Percentiles rank a stretch among this genome's conserved stretches.
These are phyloP conservation scores for Lacerta viridis DNA, from an alignment of 2,797 vertebrate species.

Conservation along the genomic window DNA sequence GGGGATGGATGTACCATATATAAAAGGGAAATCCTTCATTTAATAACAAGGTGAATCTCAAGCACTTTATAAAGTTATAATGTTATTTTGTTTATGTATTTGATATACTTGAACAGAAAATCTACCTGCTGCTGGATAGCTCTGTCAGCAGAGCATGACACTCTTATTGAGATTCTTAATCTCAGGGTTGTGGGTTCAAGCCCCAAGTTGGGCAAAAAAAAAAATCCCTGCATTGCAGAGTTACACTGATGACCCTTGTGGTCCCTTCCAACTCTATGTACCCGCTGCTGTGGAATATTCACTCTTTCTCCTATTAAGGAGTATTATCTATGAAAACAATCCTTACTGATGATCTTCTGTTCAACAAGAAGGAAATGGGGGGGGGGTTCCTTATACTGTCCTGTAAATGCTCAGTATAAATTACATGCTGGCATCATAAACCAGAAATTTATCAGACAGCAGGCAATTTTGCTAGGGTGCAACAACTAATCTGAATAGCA, in stretches of 20 bases:
- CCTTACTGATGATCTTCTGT: not conserved
- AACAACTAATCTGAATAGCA: not conserved
- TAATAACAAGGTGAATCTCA: not conserved
- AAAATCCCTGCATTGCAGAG: no score
- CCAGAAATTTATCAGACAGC: not conserved
- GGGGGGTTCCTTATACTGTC: not conserved
- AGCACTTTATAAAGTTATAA: not conserved
- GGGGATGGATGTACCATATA: no score
- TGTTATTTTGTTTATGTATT: not conserved
- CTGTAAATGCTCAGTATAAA: not conserved
- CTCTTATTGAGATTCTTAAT: no score
- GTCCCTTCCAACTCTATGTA: no score
- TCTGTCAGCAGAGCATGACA: no score
- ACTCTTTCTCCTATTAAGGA: not conserved
- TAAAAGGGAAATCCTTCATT: not conserved
- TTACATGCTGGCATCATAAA: not conserved
- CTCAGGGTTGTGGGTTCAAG: no score
- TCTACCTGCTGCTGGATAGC: not conserved
- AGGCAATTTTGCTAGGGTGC: not conserved
- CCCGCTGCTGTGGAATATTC: not conserved
- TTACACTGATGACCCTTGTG: no score
- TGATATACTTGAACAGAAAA: not conserved
- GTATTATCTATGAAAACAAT: not conserved
- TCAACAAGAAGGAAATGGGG: not conserved
- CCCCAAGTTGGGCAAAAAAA: no score